Evolutionary conservation across 2,888 invertebrate species (phyloP), one percentile per base, ranked within the genome.

Genomic region (Microctonus aethiopoides): DNA sequence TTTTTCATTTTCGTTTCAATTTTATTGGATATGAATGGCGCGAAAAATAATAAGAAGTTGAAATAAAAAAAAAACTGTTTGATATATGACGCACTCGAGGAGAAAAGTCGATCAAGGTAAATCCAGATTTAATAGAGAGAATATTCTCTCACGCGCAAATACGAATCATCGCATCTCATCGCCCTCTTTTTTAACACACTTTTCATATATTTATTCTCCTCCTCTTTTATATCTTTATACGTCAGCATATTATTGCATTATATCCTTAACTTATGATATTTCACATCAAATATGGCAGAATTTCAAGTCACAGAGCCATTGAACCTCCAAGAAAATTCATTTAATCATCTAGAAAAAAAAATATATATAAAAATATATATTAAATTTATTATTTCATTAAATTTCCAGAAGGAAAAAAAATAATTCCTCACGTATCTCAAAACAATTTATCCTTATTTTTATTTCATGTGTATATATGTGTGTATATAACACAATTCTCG

Each of bases 201-300:
- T 34, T 32, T 46, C 26, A 32, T 36, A 64, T 52, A 29, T 32
- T 34, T 64, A 34, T 29, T 29, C 41, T 63, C 41, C 63, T 39
- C 39, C 57, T 63, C 41, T 67, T 39, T 39, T 46, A n/a, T 46
- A n/a, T 46, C 16, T 9, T 7, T 46, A n/a, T 11, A 41, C 82
- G 82, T 83, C 82, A 79, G 83, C 83, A 84, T 83, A 83, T 83
- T 83, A 83, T 83, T 83, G 78, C 79, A 82, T 81, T 83, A 83
- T 82, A 80, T 78, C 72, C 72, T 39, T 78, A 78, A 83, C 81
- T 79, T 81, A 81, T 79, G 78, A 77, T 78, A 79, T 77, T 77
- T 78, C 75, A 79, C 80, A 83, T 83, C 81, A 76, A 81, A 81
- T 83, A 82, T 81, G 81, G 56, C 61, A 67, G 39, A 56, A 29